These are phyloP conservation scores for Scaptomyza pallida DNA, from an alignment of 1,140 invertebrate species.

Conservation along the genomic window DNA sequence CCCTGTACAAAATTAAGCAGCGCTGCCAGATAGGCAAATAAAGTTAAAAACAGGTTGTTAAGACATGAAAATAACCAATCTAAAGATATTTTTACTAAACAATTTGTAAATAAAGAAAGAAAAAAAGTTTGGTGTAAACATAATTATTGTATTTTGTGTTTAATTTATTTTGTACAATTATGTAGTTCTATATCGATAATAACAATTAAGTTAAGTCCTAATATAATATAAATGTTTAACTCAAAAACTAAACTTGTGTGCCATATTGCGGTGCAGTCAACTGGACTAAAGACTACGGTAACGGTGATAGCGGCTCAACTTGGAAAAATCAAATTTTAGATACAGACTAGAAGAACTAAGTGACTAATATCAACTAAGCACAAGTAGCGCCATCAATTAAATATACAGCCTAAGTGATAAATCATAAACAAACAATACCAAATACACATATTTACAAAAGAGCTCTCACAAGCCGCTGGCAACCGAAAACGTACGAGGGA, in stretches of 20 bases:
- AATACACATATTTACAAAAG: conserved; percentile 75
- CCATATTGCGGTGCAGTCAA: conserved; percentile 53
- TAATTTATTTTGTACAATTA: conserved; percentile 80
- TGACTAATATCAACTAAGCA: conserved; percentile 77
- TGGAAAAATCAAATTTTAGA: conserved; percentile 65
- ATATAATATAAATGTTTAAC: conserved; percentile 32
- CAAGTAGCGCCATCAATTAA: conserved; percentile 66
- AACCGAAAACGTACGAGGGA: conserved; percentile 30
- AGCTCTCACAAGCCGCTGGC: conserved; percentile 43
- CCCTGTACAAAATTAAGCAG: neutral
- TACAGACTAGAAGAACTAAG: conserved; percentile 82
- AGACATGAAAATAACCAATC: neutral
- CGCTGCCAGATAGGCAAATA: conserved; percentile 8
- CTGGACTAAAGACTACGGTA: conserved; percentile 37
- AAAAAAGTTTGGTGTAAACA: conserved; percentile 50
- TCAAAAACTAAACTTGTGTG: conserved; percentile 30
- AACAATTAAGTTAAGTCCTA: conserved; percentile 61
- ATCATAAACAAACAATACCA: conserved; percentile 45
- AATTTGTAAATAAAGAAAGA: no score
- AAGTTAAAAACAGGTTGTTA: neutral
- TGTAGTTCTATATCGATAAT: conserved; percentile 60
- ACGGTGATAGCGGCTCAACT: conserved; percentile 46
- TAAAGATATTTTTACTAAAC: neutral
- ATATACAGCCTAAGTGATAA: conserved; percentile 46
- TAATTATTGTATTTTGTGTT: conserved; percentile 69